Percentiles rank a stretch among this genome's conserved stretches.
These are phyloP conservation scores for Leptopilina boulardi DNA, from an alignment of 1,140 invertebrate genomes.

Conservation along the genomic window DNA sequence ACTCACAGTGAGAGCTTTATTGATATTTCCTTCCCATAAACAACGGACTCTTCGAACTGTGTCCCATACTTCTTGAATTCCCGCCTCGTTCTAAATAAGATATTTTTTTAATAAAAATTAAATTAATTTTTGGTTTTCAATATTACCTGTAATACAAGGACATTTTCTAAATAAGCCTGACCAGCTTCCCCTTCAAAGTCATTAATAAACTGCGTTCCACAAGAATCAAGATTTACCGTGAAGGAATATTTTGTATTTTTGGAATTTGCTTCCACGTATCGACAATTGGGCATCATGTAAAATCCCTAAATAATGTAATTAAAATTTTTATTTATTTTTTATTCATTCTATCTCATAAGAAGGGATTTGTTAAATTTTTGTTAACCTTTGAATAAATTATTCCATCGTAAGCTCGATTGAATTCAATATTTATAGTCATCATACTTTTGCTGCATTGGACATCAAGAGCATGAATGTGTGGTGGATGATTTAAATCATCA, in stretches of 20 bases:
- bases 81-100: constrained; percentile 81
- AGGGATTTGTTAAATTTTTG: constrained; percentile 15
- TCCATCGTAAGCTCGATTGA: constrained; percentile 85
- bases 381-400: constrained; percentile 87
- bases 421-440: constrained; percentile 89
- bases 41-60: constrained; percentile 86
- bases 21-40: constrained; percentile 88
- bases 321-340: background rate
- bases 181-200: constrained; percentile 84
- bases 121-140: background rate
- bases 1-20: constrained; percentile 84
- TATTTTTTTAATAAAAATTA: constrained; percentile 1
- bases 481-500: constrained; percentile 80
- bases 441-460: constrained; percentile 87
- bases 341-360: background rate
- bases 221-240: constrained; percentile 85
- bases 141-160: constrained; percentile 82
- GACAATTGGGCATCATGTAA: constrained; percentile 82
- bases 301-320: constrained; percentile 76
- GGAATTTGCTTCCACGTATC: constrained; percentile 84
- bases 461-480: constrained; percentile 85
- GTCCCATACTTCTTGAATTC: constrained; percentile 90
- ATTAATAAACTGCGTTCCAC: constrained; percentile 88
- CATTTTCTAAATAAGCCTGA: constrained; percentile 88
- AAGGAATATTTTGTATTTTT: constrained; percentile 84